A percentile compares a stretch with the other conserved stretches of the same genome.
Evolutionary conservation across 2,797 vertebrate species (phyloP).

Genomic region (Rhinella marina): DNA sequence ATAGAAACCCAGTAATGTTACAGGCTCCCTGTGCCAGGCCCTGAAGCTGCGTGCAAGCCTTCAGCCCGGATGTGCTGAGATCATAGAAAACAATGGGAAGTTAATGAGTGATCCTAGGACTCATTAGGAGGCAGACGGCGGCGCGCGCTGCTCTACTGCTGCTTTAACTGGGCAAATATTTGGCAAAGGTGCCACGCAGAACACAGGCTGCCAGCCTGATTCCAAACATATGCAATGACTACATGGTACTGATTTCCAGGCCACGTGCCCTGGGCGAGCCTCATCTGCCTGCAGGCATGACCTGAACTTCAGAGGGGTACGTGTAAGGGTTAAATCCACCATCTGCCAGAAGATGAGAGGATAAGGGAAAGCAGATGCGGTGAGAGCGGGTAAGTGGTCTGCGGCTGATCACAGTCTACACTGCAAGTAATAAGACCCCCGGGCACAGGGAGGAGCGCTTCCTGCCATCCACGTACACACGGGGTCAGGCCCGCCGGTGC

Average conservation of each 20-base stretch:
- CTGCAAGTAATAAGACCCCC: too few relatives aligned
- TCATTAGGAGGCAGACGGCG: not conserved
- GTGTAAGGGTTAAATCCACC: not conserved
- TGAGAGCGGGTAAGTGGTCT: too few relatives aligned
- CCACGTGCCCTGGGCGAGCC: not conserved
- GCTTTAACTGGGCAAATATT: constrained; percentile 37
- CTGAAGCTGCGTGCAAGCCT: not conserved
- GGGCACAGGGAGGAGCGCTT: too few relatives aligned
- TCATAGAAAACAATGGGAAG: constrained; percentile 8
- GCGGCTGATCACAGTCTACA: too few relatives aligned
- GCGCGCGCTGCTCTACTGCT: not conserved
- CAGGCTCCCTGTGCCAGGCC: not conserved
- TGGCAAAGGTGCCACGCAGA: not conserved
- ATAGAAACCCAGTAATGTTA: not conserved
- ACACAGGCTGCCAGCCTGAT: not conserved
- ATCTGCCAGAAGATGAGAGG: not conserved
- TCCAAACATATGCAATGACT: constrained; percentile 20
- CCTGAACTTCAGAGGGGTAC: not conserved
- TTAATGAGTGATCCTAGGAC: constrained; percentile 25
- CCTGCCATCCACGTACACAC: too few relatives aligned
- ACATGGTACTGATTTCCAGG: constrained; percentile 14
- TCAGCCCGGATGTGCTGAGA: too few relatives aligned
- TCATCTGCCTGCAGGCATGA: not conserved
- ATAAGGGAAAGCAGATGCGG: not conserved
- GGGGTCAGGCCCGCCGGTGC: too few relatives aligned